Conservation (phyloP, 2,113 vertebrate genomes). For the Raja brachyura region DNA sequence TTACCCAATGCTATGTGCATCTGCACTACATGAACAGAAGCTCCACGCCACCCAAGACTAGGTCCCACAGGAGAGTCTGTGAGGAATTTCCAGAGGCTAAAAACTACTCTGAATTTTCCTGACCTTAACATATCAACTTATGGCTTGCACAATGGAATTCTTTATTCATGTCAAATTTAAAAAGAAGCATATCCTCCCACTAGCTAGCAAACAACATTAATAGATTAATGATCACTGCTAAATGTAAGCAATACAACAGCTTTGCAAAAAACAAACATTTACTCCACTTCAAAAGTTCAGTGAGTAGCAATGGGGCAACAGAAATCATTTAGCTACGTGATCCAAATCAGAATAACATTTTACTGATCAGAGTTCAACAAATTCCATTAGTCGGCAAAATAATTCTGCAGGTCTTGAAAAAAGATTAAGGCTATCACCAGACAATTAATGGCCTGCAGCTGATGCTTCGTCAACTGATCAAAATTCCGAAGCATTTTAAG, state of each 20-base stretch:
- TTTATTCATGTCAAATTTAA: neutral
- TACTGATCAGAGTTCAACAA: neutral
- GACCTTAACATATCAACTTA: neutral
- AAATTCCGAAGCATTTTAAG: neutral
- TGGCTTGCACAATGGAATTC: neutral
- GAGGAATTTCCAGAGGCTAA: neutral
- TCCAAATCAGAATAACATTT: neutral
- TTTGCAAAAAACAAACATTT: neutral
- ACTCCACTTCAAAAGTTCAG: neutral
- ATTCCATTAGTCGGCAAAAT: neutral
- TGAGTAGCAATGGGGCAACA: neutral
- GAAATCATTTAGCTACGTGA: neutral
- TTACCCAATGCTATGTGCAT: neutral
- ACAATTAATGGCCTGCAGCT: neutral
- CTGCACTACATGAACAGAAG: neutral
- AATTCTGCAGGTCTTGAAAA: neutral
- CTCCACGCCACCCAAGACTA: neutral
- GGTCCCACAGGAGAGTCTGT: neutral
- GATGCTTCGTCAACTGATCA: no score
- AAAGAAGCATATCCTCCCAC: neutral
- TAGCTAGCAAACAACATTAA: neutral
- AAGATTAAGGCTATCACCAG: neutral
- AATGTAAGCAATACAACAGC: neutral
- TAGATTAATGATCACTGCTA: neutral
- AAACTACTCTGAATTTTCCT: neutral